Conservation (phyloP, 2,797 vertebrate genomes). For the Mallotus villosus region DNA sequence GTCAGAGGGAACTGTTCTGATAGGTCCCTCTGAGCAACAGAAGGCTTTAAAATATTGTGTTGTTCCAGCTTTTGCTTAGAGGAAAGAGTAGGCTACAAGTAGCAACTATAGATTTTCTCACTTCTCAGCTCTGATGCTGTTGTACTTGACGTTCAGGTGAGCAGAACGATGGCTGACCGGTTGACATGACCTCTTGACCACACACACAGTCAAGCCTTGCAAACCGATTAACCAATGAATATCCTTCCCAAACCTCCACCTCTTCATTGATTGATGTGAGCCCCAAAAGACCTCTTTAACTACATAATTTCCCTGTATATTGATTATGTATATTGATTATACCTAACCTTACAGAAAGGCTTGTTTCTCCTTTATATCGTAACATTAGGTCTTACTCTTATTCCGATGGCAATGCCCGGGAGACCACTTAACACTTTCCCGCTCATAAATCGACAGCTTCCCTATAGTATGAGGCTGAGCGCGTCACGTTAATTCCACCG, state of each 20-base stretch:
- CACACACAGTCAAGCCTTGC: conserved; percentile 56
- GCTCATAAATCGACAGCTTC: conserved; percentile 44
- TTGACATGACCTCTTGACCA: conserved; percentile 59
- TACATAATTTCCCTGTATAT: conserved; percentile 78
- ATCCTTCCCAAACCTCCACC: conserved; percentile 63
- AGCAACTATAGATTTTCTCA: background rate
- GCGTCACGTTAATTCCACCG: background rate
- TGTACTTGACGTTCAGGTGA: conserved; percentile 24
- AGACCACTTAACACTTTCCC: conserved; percentile 31
- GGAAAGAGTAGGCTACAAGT: too few species aligned
- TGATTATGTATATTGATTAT: conserved; percentile 79
- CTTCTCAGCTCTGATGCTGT: conserved; percentile 5
- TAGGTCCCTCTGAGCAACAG: background rate
- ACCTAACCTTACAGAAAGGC: conserved; percentile 63
- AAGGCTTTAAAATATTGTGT: background rate
- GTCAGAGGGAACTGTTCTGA: background rate
- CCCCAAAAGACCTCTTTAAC: conserved; percentile 70
- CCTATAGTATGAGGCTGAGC: conserved; percentile 1
- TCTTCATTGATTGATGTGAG: conserved; percentile 69
- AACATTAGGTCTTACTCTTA: conserved; percentile 52
- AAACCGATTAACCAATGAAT: conserved; percentile 68
- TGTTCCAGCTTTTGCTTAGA: too few species aligned
- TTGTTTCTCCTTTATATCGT: conserved; percentile 40
- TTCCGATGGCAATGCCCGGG: conserved; percentile 50
- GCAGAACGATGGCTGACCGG: conserved; percentile 28